Percentiles rank a stretch among this genome's conserved stretches.
Conservation (phyloP, 2,888 invertebrate genomes). For the Spialia ferax region DNA sequence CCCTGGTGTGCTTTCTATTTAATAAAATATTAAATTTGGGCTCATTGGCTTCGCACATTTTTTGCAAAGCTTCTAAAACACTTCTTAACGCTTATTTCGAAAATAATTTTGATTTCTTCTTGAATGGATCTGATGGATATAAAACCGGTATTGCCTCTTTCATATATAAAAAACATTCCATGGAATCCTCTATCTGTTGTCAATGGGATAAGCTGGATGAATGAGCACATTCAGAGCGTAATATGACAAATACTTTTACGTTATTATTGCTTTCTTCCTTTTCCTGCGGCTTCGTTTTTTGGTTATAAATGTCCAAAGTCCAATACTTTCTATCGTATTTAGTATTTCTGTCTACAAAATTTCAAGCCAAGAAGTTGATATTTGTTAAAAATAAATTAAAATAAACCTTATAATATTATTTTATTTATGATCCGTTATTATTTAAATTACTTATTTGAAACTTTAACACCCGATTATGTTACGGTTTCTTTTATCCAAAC, state of each 20-base stretch:
- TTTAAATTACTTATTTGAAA: too few species aligned
- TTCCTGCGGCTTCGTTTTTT: neutral
- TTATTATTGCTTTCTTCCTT: conserved; percentile 11
- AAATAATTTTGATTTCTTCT: neutral
- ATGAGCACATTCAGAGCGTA: conserved; percentile 22
- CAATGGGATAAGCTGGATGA: conserved; percentile 25
- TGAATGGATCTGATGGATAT: conserved; percentile 16
- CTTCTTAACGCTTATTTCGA: neutral
- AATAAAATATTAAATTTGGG: too few species aligned
- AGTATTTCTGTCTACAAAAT: too few species aligned
- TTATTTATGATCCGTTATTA: too few species aligned
- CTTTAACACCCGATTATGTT: too few species aligned
- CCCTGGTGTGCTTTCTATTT: neutral
- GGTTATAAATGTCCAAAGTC: too few species aligned
- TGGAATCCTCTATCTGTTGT: conserved; percentile 19
- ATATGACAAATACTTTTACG: conserved; percentile 20
- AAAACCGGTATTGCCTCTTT: conserved; percentile 16
- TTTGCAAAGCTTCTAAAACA: neutral
- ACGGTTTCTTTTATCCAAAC: too few species aligned
- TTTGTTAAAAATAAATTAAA: too few species aligned
- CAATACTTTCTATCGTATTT: too few species aligned
- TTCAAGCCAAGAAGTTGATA: too few species aligned
- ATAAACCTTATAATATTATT: too few species aligned
- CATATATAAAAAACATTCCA: conserved; percentile 18
- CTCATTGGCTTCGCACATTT: neutral